These are phyloP conservation scores for Limnephilus auricula DNA, from an alignment of 2,888 invertebrate species.

Conservation along the genomic window DNA sequence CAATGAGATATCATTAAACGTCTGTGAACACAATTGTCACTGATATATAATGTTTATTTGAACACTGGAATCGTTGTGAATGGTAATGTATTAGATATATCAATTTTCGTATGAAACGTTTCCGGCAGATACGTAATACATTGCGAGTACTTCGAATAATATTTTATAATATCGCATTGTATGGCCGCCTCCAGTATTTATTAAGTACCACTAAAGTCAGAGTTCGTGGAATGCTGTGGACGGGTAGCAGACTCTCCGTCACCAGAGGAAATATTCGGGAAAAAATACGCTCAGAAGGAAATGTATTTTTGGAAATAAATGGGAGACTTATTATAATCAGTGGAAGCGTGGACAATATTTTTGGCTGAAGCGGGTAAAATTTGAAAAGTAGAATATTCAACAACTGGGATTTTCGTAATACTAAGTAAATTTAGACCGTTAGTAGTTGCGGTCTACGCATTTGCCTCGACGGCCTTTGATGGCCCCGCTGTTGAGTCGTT, in stretches of 20 bases:
- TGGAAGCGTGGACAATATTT: background rate
- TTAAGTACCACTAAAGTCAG: constrained; percentile 39
- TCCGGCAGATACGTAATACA: background rate
- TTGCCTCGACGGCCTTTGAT: too few relatives aligned
- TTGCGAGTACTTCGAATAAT: background rate
- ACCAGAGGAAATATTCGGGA: background rate
- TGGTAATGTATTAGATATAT: background rate
- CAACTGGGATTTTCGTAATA: background rate
- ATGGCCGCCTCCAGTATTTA: background rate
- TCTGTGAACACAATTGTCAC: background rate
- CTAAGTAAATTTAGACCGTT: background rate
- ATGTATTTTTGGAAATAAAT: constrained; percentile 5
- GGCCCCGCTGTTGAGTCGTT: too few relatives aligned
- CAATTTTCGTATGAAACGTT: background rate
- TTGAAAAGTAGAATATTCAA: background rate
- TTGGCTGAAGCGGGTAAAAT: background rate
- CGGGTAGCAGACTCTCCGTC: constrained; percentile 19
- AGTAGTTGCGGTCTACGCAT: background rate
- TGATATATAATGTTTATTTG: background rate
- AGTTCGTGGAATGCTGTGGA: constrained; percentile 17
- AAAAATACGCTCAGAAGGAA: background rate
- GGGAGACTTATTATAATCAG: constrained; percentile 13
- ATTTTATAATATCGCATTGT: background rate
- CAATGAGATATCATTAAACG: too few relatives aligned
- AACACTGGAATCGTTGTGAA: background rate